These are phyloP conservation scores for Melipona quadrifasciata DNA, from an alignment of 1,140 invertebrate genomes.

Conservation along the genomic window DNA sequence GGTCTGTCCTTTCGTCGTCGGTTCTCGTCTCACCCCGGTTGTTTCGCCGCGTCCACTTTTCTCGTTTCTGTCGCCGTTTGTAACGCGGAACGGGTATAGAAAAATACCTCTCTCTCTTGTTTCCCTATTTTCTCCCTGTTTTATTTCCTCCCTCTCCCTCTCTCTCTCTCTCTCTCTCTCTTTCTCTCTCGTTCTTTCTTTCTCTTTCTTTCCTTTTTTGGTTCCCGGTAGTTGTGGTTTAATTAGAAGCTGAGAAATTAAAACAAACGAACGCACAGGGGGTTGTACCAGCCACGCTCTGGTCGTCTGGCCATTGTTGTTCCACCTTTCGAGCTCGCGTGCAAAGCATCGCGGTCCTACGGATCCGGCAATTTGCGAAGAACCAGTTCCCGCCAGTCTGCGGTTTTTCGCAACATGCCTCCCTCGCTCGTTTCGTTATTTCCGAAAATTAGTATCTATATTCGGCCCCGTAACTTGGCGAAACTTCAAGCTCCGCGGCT, in stretches of 20 bases:
- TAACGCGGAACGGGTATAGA: slow-evolving; percentile 20
- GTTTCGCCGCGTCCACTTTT: background rate
- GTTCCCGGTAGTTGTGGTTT: slow-evolving; percentile 57
- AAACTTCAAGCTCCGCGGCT: background rate
- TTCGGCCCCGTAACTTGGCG: background rate
- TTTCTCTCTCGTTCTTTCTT: background rate
- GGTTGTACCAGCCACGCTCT: background rate
- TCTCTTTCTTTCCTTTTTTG: background rate
- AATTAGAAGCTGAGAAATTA: slow-evolving; percentile 69
- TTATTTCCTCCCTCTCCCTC: background rate
- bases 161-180: background rate
- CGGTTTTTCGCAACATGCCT: slow-evolving; percentile 10
- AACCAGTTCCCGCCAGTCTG: background rate
- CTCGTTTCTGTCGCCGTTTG: slow-evolving; percentile 5
- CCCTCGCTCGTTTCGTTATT: background rate
- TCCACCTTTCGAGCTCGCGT: slow-evolving; percentile 17
- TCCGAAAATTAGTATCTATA: slow-evolving; percentile 46
- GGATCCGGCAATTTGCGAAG: slow-evolving; percentile 28
- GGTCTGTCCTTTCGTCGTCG: background rate
- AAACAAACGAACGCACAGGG: slow-evolving; percentile 60
- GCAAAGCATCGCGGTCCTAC: slow-evolving; percentile 8
- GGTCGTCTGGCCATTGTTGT: slow-evolving; percentile 24
- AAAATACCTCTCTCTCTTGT: slow-evolving; percentile 21
- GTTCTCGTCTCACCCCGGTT: background rate
- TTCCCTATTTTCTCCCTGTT: too few relatives aligned